phyloP scores from a whole-genome alignment of 2,797 vertebrate genomes.

The Balearica regulorum region DNA sequence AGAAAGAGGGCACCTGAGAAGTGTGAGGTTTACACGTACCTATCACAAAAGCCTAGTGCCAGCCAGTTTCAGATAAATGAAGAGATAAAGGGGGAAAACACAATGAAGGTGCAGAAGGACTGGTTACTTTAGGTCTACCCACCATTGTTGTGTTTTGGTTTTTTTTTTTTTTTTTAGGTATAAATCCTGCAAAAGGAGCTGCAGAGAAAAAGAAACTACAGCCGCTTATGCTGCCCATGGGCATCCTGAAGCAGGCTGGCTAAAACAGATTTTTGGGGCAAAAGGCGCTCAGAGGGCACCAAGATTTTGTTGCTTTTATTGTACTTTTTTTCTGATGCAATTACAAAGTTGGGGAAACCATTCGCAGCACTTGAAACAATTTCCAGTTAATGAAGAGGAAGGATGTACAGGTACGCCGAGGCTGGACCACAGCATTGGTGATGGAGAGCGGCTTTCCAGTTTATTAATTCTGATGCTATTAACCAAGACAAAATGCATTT shows the following conservation, averaged over 20 bases:
- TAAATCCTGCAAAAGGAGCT: background rate
- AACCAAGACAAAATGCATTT: background rate
- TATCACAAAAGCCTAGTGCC: background rate
- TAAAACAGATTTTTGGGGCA: background rate
- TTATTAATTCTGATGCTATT: background rate
- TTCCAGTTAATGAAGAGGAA: background rate
- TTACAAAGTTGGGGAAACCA: background rate
- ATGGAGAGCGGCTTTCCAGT: background rate
- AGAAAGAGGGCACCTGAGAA: background rate
- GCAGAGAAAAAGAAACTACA: background rate
- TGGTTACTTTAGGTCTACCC: background rate
- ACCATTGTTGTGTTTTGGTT: background rate
- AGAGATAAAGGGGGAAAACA: background rate
- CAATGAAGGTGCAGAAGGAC: background rate
- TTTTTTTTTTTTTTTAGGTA: background rate
- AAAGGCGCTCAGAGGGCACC: background rate
- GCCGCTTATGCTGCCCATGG: rapidly evolving
- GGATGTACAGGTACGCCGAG: rapidly evolving
- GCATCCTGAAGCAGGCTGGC: background rate
- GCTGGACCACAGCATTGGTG: background rate
- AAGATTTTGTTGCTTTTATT: background rate
- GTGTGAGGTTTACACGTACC: background rate
- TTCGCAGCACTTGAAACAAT: background rate
- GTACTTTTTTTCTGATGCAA: background rate
- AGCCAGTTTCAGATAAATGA: background rate